A percentile compares a stretch with the other conserved stretches of the same genome.
phyloP scores from a whole-genome alignment of 2,113 vertebrate species.

The Malurus elegans region DNA sequence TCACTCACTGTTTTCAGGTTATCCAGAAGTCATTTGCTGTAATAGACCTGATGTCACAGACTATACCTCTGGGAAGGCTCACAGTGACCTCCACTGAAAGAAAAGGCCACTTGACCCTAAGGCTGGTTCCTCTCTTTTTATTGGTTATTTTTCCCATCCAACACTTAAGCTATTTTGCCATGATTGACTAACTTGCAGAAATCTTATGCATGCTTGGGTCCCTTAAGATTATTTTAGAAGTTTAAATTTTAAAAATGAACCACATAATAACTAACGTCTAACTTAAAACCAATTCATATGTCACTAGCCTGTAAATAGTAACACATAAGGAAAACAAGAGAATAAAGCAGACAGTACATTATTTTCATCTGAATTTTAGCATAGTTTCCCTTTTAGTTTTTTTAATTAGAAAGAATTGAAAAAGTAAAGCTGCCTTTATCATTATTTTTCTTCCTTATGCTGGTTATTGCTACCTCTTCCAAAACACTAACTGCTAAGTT shows the following conservation, averaged over 20 bases:
- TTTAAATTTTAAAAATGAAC: background rate
- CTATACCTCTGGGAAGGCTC: background rate
- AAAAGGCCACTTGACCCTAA: background rate
- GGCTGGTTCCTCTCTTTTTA: background rate
- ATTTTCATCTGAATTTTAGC: background rate
- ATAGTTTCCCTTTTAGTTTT: background rate
- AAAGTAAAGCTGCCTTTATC: rapidly evolving
- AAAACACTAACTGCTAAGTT: background rate
- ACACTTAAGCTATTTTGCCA: background rate
- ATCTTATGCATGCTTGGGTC: background rate
- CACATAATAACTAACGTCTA: background rate
- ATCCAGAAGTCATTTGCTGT: background rate
- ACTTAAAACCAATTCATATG: background rate
- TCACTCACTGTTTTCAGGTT: background rate
- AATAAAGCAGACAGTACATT: background rate
- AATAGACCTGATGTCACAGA: background rate
- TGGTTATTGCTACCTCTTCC: background rate
- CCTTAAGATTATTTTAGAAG: background rate
- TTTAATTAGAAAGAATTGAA: background rate
- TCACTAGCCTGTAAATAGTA: background rate
- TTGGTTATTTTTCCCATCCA: background rate
- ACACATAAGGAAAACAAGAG: background rate
- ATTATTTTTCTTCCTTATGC: background rate
- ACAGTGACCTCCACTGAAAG: background rate
- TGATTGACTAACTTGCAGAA: background rate